phyloP scores from a whole-genome alignment of 1,140 invertebrate species.

The Sarcophaga bullata region DNA sequence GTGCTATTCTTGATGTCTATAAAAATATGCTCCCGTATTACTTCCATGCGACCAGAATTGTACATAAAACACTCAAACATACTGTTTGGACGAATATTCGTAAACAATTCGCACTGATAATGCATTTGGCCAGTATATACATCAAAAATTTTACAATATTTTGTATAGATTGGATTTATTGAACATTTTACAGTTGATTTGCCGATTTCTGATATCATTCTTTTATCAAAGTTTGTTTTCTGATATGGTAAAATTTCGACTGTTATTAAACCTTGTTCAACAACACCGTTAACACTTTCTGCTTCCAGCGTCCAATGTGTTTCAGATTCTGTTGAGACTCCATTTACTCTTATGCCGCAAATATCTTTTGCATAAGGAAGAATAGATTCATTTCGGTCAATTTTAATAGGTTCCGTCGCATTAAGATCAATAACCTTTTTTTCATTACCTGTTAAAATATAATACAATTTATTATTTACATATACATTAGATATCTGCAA shows the following conservation, averaged over 20 bases:
- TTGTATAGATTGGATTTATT: slow-evolving; percentile 14
- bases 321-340: slow-evolving; percentile 31
- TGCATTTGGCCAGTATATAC: slow-evolving; percentile 23
- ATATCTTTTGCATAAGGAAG: slow-evolving; percentile 32
- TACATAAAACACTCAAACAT: slow-evolving; percentile 44
- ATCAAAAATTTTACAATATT: slow-evolving; percentile 46
- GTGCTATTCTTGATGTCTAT: slow-evolving; percentile 39
- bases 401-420: slow-evolving; percentile 35
- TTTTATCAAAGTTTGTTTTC: slow-evolving; percentile 43
- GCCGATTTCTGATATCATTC: slow-evolving; percentile 39
- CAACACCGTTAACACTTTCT: slow-evolving; percentile 42
- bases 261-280: slow-evolving; percentile 24
- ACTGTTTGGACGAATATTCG: slow-evolving; percentile 38
- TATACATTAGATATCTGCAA: no score
- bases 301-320: slow-evolving; percentile 40
- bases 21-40: slow-evolving; percentile 41
- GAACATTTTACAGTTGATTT: slow-evolving; percentile 40
- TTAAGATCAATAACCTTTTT: slow-evolving; percentile 43
- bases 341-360: slow-evolving; percentile 44
- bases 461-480: no score
- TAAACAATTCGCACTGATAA: slow-evolving; percentile 41
- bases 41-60: slow-evolving; percentile 43
- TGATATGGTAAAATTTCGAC: slow-evolving; percentile 31
- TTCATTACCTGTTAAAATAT: slow-evolving; percentile 31
- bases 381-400: slow-evolving; percentile 32